A percentile compares a stretch with the other conserved stretches of the same genome.
Conservation (phyloP, 2,888 invertebrate species). For the Tachina grossa region DNA sequence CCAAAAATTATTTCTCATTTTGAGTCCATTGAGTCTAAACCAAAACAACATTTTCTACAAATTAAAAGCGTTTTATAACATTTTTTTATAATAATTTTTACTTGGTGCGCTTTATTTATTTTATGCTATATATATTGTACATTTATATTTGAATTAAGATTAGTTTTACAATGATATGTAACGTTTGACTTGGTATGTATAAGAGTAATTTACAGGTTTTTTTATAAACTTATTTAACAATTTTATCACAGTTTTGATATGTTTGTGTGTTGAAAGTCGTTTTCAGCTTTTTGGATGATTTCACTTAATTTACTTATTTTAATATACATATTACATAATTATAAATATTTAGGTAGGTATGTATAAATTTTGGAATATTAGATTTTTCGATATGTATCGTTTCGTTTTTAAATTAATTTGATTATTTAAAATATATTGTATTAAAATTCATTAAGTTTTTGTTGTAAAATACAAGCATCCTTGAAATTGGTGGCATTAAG, state of each 20-base stretch:
- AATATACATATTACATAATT: slow-evolving; percentile 7
- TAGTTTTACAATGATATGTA: slow-evolving; percentile 59
- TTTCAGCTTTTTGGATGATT: slow-evolving; percentile 26
- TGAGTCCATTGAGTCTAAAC: no score
- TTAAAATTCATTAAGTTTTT: slow-evolving; percentile 79
- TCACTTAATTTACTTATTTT: slow-evolving; percentile 29
- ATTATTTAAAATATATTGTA: background rate
- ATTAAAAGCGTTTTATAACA: background rate
- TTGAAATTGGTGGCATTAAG: slow-evolving; percentile 95
- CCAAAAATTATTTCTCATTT: no score
- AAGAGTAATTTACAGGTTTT: slow-evolving; percentile 2
- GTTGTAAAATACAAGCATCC: slow-evolving; percentile 88
- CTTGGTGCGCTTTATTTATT: background rate
- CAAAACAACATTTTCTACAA: no score
- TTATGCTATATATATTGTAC: background rate
- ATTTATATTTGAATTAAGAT: slow-evolving; percentile 6
- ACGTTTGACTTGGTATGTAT: slow-evolving; percentile 51
- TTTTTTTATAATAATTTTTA: slow-evolving; percentile 6
- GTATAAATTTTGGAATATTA: slow-evolving; percentile 38
- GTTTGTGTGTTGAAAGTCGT: slow-evolving; percentile 24
- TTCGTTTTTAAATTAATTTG: slow-evolving; percentile 14
- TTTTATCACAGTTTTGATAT: slow-evolving; percentile 71
- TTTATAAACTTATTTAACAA: slow-evolving; percentile 63
- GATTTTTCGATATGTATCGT: slow-evolving; percentile 71
- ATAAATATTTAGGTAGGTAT: background rate